Conservation (phyloP, 2,888 invertebrate species). For the Watsonalla binaria region DNA sequence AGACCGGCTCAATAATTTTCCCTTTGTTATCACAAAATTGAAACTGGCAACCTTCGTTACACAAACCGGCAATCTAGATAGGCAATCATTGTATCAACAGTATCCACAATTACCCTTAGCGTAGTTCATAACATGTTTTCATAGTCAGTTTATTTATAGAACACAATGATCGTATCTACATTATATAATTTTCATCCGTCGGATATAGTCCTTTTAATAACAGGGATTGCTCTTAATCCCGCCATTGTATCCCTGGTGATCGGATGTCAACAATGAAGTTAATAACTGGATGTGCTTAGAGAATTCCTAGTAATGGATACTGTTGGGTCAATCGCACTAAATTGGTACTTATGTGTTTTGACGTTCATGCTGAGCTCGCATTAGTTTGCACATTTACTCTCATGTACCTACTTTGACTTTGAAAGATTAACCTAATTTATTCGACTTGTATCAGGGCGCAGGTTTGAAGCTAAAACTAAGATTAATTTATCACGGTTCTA, state of each 20-base stretch:
- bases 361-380: background rate
- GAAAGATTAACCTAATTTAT: too few species aligned
- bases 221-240: slow-evolving; percentile 5
- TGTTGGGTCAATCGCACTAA: background rate
- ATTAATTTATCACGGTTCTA: too few species aligned
- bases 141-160: slow-evolving; percentile 9
- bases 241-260: background rate
- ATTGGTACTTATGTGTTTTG: background rate
- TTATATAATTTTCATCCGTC: slow-evolving; percentile 20
- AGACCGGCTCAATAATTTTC: slow-evolving; percentile 22
- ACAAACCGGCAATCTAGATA: slow-evolving; percentile 7
- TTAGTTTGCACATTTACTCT: background rate
- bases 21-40: slow-evolving; percentile 30
- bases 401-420: too few species aligned
- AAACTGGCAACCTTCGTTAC: slow-evolving; percentile 15
- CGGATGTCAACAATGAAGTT: background rate
- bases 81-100: slow-evolving; percentile 15
- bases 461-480: too few species aligned
- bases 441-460: too few species aligned
- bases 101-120: slow-evolving; percentile 18
- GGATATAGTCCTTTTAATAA: slow-evolving; percentile 16
- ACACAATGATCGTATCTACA: slow-evolving; percentile 14
- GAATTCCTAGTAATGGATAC: background rate
- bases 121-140: slow-evolving; percentile 17
- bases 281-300: background rate